Evolutionary conservation across 2,113 vertebrate genomes (phyloP), one percentile per base, ranked within the genome.

Genomic region (Spea multiplicata): DNA sequence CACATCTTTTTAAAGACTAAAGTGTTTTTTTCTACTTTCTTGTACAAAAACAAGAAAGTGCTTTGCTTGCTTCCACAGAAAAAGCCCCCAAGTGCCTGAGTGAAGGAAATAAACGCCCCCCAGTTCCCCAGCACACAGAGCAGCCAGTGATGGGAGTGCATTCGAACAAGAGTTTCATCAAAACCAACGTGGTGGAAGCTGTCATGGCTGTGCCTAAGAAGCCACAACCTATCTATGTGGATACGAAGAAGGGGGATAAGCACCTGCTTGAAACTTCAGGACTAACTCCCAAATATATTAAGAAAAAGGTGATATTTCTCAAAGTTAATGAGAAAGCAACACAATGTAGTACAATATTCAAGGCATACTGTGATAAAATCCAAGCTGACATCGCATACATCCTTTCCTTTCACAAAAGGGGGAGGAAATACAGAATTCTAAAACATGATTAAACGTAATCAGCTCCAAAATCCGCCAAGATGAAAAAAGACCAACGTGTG

Each of bases 261-360:
- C 91, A 95, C 73, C 88, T 85, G 8, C 93, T 99, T 66, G 95
- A 97, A 83, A 87, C 92, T 62, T 98, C 97, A 59, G 97, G 96
- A 71, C 94, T 98, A 13, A 49, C 95, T 81, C 96, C 95, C 45
- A 97, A 95, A 83, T 98, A 94, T 75, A 87, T 93, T 69, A 93
- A 89, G 66, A 98, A 97, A 90, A 96, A 94, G 94, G 96, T 97
- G 90, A 76, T 55, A 76, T 76, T 84, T 59, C 4, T 13, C 55
- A 59, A 13, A 3, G 6, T 59, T 30, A 30, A 30, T 30, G 30
- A 30, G 30, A 30, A 30, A 30, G 30, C 30, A 30, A 30, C 30
- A 30, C 30, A 30, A 30, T 30, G 30, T 30, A 30, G 30, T 30
- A 30, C 30, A 30, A 30, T 1, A 30, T 30, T 30, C 30, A 30